Evolutionary conservation across 2,797 vertebrate species (phyloP), one percentile per base, ranked within the genome.

Genomic region (Chaunax sp.): DNA sequence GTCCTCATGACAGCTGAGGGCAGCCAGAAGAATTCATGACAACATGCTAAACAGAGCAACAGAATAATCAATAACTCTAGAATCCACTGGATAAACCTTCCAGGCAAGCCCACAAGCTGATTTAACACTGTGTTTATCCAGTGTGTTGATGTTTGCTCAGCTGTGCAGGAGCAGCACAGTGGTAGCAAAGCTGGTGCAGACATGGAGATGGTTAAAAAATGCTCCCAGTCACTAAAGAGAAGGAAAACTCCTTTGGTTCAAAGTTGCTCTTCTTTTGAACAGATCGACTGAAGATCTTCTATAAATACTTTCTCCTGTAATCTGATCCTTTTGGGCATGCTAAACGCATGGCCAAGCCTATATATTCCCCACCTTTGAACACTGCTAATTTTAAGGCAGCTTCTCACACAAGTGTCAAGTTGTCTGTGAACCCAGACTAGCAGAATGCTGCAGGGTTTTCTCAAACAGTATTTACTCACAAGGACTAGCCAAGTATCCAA

Each of bases 231-330:
- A 55, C 9, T 25, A 6, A 15, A 19, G 3, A 58, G 15, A 45
- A 13, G 23, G 18, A 58, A 64, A 51, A 35, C 35, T 55, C 13
- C 41, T 72, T 69, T 61, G 25, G 51, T 28, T n/a, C 47, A n/a
- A 77, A 68, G 16, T 51, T 41, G 22, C 14, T 63, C 22, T 61
- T 66, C 35, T 64, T 56, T 75, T 26, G 10, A 23, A 66, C 56
- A 64, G 62, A 45, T 71, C 46, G 57, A 23, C 51, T 3, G 52
- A 69, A 37, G 61, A 72, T 56, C n/a, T 65, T 59, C 86, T 90
- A 89, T 70, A 81, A 89, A 91, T 91, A 89, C 35, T 56, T 71
- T 35, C 46, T 46, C 38, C 69, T 81, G 88, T 84, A 91, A 92
- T 71, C 72, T 67, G 87, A 93, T 69, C 67, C 62, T 30, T 43